Base-by-base conservation (phyloP, 2,797 vertebrate species). In the Micrastur ruficollis region DNA sequence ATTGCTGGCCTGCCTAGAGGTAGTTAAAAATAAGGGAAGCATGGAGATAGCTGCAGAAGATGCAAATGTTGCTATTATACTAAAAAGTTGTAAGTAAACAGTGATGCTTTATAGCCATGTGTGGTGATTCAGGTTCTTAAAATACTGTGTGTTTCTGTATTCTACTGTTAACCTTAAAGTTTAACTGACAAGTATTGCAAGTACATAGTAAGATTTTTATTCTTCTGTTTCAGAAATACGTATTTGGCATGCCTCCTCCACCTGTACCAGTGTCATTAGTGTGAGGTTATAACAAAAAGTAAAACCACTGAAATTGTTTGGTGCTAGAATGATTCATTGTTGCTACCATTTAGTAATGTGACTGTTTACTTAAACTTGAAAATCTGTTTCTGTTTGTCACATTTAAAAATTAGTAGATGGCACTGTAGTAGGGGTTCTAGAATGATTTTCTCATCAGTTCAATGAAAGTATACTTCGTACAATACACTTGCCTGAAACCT, bases 11-110 rank as follows among this genome's bases (percentile, higher is more conserved):
- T 81, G 2, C 56, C 25, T 93, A 95, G n/a, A 12, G 61, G 32
- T 68, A 95, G 86, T n/a, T 89, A 90, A 91, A 80, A 91, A 53
- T 81, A 72, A 93, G 58, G 52, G 53, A 94, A 63, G 62, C 27
- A 1, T 82, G 71, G 59, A 90, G 32, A 40, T 78, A 93, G 55
- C 56, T 83, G 40, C 53, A 67, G 84, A 90, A 94, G 71, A 44
- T 81, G 42, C 12, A 91, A 29, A 23, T 63, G 59, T 73, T 85
- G 59, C 44, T 85, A 15, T 32, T 59, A 27, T 9, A 56, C 52
- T 74, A 47, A 93, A 92, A 90, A 93, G 34, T 67, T 94, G 66
- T 96, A 96, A 89, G 26, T 92, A 87, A 95, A 81, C 65, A 93
- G 44, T 91, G 23, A 59, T 94, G 56, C 66, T 46, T 96, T 76